Conservation (phyloP, 2,888 invertebrate species). For the Hesperia comma region DNA sequence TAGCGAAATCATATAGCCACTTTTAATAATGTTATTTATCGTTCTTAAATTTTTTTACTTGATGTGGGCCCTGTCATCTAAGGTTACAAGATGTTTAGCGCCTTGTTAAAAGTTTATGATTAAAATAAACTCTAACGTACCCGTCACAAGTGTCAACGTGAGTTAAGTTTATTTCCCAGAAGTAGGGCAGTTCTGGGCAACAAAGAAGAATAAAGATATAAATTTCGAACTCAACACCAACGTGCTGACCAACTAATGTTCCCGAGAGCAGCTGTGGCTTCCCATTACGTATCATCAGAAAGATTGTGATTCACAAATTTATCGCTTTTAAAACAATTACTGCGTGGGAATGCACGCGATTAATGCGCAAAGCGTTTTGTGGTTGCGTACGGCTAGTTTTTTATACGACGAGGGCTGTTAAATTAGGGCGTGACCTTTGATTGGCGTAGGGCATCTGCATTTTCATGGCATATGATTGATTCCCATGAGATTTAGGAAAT, state of each 20-base stretch:
- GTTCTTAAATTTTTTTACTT: no score
- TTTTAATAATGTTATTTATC: no score
- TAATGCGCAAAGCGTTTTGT: conserved; percentile 54
- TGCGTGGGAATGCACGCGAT: conserved; percentile 57
- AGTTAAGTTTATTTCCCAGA: no score
- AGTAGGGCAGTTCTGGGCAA: no score
- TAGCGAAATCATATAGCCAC: no score
- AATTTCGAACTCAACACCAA: background rate
- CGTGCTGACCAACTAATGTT: background rate
- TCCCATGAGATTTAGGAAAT: background rate
- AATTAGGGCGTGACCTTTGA: conserved; percentile 34
- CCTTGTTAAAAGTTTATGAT: no score
- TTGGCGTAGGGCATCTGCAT: background rate
- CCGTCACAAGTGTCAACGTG: no score
- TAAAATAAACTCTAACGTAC: no score
- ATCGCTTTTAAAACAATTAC: conserved; percentile 46
- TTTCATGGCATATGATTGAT: background rate
- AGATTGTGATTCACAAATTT: conserved; percentile 53
- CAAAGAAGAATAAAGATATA: background rate
- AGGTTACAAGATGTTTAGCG: no score
- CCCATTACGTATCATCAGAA: conserved; percentile 21
- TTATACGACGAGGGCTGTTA: conserved; percentile 27
- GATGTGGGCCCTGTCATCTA: no score
- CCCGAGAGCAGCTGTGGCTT: conserved; percentile 8
- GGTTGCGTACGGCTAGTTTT: conserved; percentile 45